Evolutionary conservation across 53 echinoderm and acorn worm species (phyloP), one percentile per base, ranked within the genome.

Genomic region (Astropecten irregularis): DNA sequence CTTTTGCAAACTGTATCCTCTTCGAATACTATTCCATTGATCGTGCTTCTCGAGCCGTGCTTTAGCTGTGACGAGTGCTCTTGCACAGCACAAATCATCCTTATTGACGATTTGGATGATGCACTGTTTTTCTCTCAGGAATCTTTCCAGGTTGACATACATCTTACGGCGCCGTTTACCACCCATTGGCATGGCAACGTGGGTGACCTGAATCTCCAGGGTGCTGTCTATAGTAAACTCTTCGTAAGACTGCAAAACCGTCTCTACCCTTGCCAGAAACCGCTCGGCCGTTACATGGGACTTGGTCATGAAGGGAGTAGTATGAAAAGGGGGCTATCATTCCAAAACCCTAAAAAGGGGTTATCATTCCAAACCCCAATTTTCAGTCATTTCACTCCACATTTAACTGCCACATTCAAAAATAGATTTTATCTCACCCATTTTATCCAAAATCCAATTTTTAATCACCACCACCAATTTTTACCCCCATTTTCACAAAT

Each of bases 81-180:
- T 51, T 0, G 92, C 66, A 36, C 83, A 89, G 48, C 89, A 83
- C 34, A 89, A 40, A 25, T 82, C 58, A 28, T 86, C 73, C 32
- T 76, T 76, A 23, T 84, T 84, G 44, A 29, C 35, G 9, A 84
- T 89, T 38, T 58, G 68, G 16, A 89, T 84, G 15, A 89, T 56
- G 26, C 69, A 84, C n/a, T 57, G 37, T 15, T 58, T 59, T 31
- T 70, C 54, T 15, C 36, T 55, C 14, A 42, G 39, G 16, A 83
- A 68, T 4, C 67, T 7, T 66, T 68, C 83, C 13, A 66, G 34
- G 36, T 83, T 26, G 0, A 83, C 67, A 10, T 68, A 83, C 22
- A 25, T 16, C 25, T 83, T 83, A 30, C 31, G 49, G 34, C 3
- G 2, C 13, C 11, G 31, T 32, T 49, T 71, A 1, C 49, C 50